Evolutionary conservation across 2,797 vertebrate species (phyloP).

Genomic region (Rousettus madagascariensis): DNA sequence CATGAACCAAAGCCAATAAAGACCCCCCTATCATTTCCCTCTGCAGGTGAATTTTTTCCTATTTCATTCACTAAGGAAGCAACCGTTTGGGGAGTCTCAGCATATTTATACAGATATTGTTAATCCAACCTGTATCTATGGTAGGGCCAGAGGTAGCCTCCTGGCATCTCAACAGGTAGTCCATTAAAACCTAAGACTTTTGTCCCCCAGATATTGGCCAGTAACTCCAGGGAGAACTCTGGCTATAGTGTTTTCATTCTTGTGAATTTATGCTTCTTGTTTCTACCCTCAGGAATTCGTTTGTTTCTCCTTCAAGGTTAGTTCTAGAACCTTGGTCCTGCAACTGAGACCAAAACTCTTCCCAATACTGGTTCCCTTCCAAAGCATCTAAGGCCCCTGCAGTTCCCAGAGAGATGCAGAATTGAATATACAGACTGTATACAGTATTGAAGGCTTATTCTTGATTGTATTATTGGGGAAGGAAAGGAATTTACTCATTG

Average conservation of each 20-base stretch:
- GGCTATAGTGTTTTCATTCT: background rate
- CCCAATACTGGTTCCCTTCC: background rate
- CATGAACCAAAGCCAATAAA: background rate
- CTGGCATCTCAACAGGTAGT: background rate
- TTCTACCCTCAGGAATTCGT: conserved; percentile 33
- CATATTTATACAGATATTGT: background rate
- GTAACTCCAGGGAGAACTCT: background rate
- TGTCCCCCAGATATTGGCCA: background rate
- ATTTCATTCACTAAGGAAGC: background rate
- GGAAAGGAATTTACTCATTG: background rate
- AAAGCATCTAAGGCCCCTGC: background rate
- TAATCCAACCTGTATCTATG: conserved; percentile 12
- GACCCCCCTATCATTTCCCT: background rate
- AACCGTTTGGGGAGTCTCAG: background rate
- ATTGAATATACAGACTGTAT: background rate
- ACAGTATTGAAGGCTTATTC: background rate
- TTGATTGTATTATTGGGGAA: background rate
- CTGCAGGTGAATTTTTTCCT: conserved; percentile 10
- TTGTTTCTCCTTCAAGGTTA: background rate
- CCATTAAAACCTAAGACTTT: conserved; percentile 35
- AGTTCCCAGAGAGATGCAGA: background rate
- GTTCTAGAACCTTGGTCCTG: background rate
- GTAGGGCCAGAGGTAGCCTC: background rate
- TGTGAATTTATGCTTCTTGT: conserved; percentile 6
- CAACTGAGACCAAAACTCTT: background rate